Percentiles rank a stretch among this genome's conserved stretches.
These are phyloP conservation scores for Poeciliopsis retropinna DNA, from an alignment of 2,113 vertebrate species.

Conservation along the genomic window DNA sequence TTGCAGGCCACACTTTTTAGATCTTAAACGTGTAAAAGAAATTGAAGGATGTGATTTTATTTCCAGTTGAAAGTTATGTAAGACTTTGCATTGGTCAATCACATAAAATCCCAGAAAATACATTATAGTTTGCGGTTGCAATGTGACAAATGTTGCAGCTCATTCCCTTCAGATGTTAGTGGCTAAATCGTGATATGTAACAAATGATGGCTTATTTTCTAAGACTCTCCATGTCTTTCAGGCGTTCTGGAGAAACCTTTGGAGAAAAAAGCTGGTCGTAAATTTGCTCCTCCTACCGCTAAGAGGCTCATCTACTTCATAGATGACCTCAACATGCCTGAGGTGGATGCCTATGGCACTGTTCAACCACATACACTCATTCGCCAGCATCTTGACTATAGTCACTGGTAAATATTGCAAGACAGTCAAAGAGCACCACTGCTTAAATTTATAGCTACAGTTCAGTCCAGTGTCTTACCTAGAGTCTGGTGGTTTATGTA, in stretches of 20 bases:
- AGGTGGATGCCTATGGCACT: conserved; percentile 80
- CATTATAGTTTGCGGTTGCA: no score
- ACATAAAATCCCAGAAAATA: no score
- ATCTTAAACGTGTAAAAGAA: no score
- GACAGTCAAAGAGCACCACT: not conserved
- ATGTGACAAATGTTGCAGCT: no score
- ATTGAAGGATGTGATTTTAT: no score
- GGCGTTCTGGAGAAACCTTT: conserved; percentile 83
- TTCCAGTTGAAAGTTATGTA: no score
- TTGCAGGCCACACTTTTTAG: no score
- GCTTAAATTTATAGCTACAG: not conserved
- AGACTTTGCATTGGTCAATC: no score
- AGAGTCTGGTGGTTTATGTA: not conserved
- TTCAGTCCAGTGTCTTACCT: not conserved
- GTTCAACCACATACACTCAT: conserved; percentile 84
- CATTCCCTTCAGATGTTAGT: no score
- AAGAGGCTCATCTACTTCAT: conserved; percentile 86
- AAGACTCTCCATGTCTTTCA: conserved; percentile 27
- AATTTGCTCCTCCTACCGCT: conserved; percentile 79
- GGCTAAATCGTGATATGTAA: no score
- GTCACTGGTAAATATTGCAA: conserved; percentile 71
- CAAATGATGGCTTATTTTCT: not conserved
- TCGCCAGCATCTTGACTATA: conserved; percentile 82
- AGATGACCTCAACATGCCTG: conserved; percentile 84
- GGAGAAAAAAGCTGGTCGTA: conserved; percentile 84